Base-by-base conservation (phyloP, 2,888 invertebrate species). In the Cephus pulcher region DNA sequence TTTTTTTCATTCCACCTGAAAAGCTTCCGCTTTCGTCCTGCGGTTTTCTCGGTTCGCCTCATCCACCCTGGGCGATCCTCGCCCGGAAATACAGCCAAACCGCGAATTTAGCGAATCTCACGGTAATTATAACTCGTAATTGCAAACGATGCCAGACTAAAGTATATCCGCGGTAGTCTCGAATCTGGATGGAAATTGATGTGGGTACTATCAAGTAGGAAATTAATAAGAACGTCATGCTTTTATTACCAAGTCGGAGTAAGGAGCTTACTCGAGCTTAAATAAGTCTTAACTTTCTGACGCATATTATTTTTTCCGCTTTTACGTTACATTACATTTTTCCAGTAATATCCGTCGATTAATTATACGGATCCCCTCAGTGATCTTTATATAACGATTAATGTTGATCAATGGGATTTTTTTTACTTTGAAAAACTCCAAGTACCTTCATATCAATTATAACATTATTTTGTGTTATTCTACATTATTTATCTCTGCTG, bases 221-320 rank as follows among this genome's bases (percentile, higher is more conserved):
- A 71, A 33, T 71, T 71, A 71, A 71, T 71, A 71, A 71, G 12
- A 2, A 71, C 71, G 12, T 33, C 32, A 32, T n/a, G 71, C 0
- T 71, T 71, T 71, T 71, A 71, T 71, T 71, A 32, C 33, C 12
- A 30, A 9, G 33, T 30, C 32, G 30, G 4, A n/a, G 32, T 71
- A 71, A 71, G 71, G 12, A 71, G 71, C 71, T 71, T 71, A 71
- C 32, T 71, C 71, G 15, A 33, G 33, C 33, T 71, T 71, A 33
- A 71, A 4, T 71, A 32, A 32, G 71, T 32, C 32, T 71, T 32
- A 71, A 4, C 33, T 33, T 33, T 30, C 71, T 70, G 32, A 32
- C 9, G 71, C 32, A 70, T 35, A 70, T 70, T 70, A 6, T 15
- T 70, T 70, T 33, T 30, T 70, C 12, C 56, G 23, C 9, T 6